These are phyloP conservation scores for Drosophila nannoptera DNA, from an alignment of 1,140 invertebrate species.

Conservation along the genomic window DNA sequence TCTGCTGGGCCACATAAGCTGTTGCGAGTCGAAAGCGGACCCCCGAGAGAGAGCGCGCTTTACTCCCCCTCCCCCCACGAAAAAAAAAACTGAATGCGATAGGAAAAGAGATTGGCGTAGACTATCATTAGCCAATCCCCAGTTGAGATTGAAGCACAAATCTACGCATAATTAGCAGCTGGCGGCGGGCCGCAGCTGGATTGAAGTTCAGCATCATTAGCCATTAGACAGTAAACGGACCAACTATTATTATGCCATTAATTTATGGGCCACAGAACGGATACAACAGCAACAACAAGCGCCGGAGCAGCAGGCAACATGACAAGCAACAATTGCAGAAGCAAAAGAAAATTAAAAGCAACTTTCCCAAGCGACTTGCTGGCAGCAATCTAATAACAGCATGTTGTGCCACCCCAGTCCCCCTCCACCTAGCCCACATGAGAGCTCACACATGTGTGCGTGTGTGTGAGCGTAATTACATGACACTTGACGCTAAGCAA, in stretches of 20 bases:
- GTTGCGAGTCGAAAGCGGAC: no score
- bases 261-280: conserved; percentile 51
- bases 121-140: conserved; percentile 32
- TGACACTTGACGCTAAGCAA: conserved; percentile 79
- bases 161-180: conserved; percentile 72
- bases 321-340: conserved; percentile 51
- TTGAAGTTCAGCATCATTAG: conserved; percentile 71
- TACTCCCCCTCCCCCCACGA: neutral
- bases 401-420: conserved; percentile 46
- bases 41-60: no score
- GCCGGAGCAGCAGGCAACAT: conserved; percentile 20
- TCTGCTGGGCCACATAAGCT: no score
- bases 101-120: neutral
- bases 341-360: conserved; percentile 69
- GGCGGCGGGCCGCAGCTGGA: conserved; percentile 61
- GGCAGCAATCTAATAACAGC: conserved; percentile 76
- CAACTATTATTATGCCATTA: conserved; percentile 75
- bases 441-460: conserved; percentile 25
- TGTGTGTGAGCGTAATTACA: conserved; percentile 73
- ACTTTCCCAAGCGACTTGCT: conserved; percentile 69
- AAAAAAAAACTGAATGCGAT: neutral
- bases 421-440: neutral
- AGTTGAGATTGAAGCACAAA: conserved; percentile 39
- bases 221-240: conserved; percentile 39
- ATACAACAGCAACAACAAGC: conserved; percentile 23